Conservation (phyloP, 2,888 invertebrate genomes). For the Drosophila emarginata region DNA sequence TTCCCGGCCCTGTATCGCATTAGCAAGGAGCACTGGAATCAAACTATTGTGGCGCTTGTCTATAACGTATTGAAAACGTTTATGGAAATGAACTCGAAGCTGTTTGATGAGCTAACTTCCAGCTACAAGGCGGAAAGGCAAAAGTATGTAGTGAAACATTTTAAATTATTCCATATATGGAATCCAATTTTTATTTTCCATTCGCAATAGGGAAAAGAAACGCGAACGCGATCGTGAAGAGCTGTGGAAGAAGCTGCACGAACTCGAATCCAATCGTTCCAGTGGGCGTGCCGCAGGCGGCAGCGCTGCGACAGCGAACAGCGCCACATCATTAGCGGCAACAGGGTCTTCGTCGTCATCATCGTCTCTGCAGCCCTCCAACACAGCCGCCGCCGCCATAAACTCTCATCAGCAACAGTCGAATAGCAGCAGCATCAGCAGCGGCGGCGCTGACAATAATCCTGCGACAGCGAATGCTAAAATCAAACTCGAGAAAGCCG, state of each 20-base stretch:
- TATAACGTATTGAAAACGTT: slow-evolving; percentile 98
- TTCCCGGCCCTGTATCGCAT: slow-evolving; percentile 96
- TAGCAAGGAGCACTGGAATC: slow-evolving; percentile 98
- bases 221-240: slow-evolving; percentile 97
- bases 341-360: slow-evolving; percentile 54
- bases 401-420: slow-evolving; percentile 80
- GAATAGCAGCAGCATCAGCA: slow-evolving; percentile 79
- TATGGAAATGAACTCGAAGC: slow-evolving; percentile 98
- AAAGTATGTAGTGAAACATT: slow-evolving; percentile 88
- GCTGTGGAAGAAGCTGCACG: slow-evolving; percentile 97
- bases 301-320: slow-evolving; percentile 68
- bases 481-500: slow-evolving; percentile 75
- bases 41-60: slow-evolving; percentile 96
- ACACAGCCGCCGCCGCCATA: slow-evolving; percentile 49
- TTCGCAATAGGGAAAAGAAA: slow-evolving; percentile 81
- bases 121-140: slow-evolving; percentile 99
- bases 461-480: slow-evolving; percentile 79
- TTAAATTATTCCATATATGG: neutral
- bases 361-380: slow-evolving; percentile 62
- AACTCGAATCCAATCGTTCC: slow-evolving; percentile 89
- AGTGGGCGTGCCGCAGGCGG: slow-evolving; percentile 79
- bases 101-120: slow-evolving; percentile 97
- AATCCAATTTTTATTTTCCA: slow-evolving; percentile 5
- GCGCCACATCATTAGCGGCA: slow-evolving; percentile 49
- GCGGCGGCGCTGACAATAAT: slow-evolving; percentile 79